phyloP scores from a whole-genome alignment of 2,113 vertebrate species.

The Nothocercus nigrocapillus region DNA sequence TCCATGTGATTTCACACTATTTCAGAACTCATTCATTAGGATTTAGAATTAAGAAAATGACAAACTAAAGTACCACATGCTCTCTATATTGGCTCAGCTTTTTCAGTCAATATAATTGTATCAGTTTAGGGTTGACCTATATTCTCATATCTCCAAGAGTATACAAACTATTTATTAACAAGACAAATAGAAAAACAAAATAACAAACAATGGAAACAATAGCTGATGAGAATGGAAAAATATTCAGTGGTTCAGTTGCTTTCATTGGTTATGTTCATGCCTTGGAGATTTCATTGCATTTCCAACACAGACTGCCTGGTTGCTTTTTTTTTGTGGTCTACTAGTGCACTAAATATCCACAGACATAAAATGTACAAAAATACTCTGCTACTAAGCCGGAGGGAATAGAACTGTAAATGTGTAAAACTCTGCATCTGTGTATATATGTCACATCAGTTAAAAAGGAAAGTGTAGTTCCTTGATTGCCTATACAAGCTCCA shows the following conservation, averaged over 20 bases:
- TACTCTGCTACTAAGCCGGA: neutral
- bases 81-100: neutral
- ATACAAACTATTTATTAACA: neutral
- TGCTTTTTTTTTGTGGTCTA: neutral
- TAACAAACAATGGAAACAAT: neutral
- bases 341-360: neutral
- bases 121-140: neutral
- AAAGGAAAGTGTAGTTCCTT: constrained; percentile 35
- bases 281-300: constrained; percentile 14
- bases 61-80: neutral
- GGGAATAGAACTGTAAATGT: constrained; percentile 36
- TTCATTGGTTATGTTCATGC: constrained; percentile 17
- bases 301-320: neutral
- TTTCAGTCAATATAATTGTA: neutral
- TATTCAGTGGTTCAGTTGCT: neutral
- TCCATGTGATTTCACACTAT: neutral
- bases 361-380: neutral
- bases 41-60: neutral
- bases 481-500: constrained; percentile 49
- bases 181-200: neutral
- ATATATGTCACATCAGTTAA: constrained; percentile 39
- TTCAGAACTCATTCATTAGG: neutral
- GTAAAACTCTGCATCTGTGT: neutral
- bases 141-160: neutral
- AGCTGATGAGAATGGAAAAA: constrained; percentile 5